A percentile compares a stretch with the other conserved stretches of the same genome.
Conservation (phyloP, 92 coral and sea anemone genomes). For the Galaxea fascicularis region DNA sequence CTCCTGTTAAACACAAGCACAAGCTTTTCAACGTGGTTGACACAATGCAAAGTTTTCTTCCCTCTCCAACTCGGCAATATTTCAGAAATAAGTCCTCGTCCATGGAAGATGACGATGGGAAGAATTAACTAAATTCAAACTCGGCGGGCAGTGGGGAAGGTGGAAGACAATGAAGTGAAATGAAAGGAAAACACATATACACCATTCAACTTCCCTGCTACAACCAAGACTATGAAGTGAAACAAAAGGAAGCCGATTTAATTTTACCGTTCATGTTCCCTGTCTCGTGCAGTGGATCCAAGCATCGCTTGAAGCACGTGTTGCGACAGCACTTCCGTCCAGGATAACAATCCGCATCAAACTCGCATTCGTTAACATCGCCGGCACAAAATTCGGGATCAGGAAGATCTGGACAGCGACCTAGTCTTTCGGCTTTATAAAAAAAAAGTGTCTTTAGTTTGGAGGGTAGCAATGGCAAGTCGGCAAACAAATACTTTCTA, state of each 20-base stretch:
- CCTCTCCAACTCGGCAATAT: too few relatives aligned
- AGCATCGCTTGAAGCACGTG: conserved; percentile 63
- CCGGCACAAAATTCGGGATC: conserved; percentile 49
- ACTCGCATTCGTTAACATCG: conserved; percentile 62
- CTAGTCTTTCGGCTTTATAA: conserved; percentile 61
- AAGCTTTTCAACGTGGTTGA: too few relatives aligned
- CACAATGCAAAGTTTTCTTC: too few relatives aligned
- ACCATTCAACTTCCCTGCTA: too few relatives aligned
- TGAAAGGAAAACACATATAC: too few relatives aligned
- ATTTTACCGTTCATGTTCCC: neutral
- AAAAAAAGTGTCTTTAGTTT: neutral
- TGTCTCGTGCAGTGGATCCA: conserved; percentile 42
- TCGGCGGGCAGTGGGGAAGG: too few relatives aligned
- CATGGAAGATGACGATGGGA: too few relatives aligned
- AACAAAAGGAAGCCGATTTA: neutral
- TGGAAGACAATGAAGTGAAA: too few relatives aligned
- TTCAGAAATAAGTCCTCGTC: too few relatives aligned
- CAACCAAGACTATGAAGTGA: neutral
- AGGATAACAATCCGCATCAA: conserved; percentile 75
- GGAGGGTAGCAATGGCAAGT: neutral
- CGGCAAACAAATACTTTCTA: too few relatives aligned
- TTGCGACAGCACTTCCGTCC: conserved; percentile 73
- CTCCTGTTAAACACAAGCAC: too few relatives aligned
- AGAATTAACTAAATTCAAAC: too few relatives aligned
- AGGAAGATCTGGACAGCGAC: conserved; percentile 49